phyloP scores from a whole-genome alignment of 92 coral and sea anemone species.

The Paramuricea clavata region DNA sequence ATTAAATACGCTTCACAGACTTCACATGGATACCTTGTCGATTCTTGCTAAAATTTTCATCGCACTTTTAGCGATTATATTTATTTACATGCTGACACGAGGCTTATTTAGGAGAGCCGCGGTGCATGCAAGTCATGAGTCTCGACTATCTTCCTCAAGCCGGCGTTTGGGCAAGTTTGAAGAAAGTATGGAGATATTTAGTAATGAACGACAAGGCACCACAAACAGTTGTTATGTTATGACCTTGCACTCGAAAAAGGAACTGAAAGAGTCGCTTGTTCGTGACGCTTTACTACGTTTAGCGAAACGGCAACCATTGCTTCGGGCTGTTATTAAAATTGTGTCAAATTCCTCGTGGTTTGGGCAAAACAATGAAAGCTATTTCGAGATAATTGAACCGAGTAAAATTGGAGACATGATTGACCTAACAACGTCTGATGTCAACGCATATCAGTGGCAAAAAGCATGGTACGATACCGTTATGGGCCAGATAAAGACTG shows the following conservation, averaged over 20 bases:
- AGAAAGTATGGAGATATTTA: background rate
- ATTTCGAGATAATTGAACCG: background rate
- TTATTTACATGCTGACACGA: background rate
- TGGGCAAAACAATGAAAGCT: background rate
- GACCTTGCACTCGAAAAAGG: background rate
- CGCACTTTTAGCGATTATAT: background rate
- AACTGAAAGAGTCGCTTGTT: slow-evolving; percentile 3
- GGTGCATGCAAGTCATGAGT: background rate
- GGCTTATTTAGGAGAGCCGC: background rate
- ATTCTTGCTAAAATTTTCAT: background rate
- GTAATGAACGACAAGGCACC: background rate
- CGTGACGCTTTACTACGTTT: background rate
- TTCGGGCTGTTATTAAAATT: background rate
- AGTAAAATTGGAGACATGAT: background rate
- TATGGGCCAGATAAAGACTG: background rate
- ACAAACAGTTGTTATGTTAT: background rate
- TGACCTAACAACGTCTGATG: background rate
- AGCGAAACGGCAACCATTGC: slow-evolving; percentile 7
- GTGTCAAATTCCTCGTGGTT: background rate
- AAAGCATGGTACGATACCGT: background rate
- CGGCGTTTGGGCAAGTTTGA: slow-evolving; percentile 22
- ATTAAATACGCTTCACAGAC: too few species aligned
- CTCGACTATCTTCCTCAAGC: background rate
- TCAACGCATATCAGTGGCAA: background rate
- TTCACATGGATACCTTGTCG: background rate